Evolutionary conservation across 2,113 vertebrate species (phyloP).

Genomic region (Rallus limicola): DNA sequence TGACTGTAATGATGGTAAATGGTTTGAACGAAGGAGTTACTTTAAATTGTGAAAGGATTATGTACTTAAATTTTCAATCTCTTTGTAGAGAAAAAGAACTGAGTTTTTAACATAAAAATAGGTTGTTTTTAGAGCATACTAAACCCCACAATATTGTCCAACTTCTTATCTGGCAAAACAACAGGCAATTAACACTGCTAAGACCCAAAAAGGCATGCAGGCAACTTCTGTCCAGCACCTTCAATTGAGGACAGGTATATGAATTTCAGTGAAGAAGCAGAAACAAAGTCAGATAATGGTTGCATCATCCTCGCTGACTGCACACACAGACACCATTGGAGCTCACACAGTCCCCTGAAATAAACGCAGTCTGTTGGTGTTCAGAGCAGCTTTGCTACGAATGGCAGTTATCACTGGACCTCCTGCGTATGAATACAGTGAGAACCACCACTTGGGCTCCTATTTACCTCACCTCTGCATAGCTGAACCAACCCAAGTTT

Average conservation of each 20-base stretch:
- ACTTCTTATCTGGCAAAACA: background rate
- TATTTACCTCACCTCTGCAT: background rate
- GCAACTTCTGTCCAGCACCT: background rate
- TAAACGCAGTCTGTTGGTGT: background rate
- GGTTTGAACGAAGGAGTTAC: background rate
- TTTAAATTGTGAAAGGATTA: slow-evolving; percentile 34
- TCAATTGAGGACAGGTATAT: background rate
- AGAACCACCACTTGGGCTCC: background rate
- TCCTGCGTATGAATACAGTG: background rate
- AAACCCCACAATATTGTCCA: background rate
- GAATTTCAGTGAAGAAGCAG: background rate
- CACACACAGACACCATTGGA: background rate
- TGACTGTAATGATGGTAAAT: background rate
- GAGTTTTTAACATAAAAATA: background rate
- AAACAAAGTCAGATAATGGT: background rate
- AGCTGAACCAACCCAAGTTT: background rate
- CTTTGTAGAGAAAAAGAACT: background rate
- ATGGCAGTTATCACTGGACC: background rate
- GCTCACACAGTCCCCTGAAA: background rate
- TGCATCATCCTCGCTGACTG: background rate
- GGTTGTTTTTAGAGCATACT: background rate
- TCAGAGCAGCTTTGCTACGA: background rate
- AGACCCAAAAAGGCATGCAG: background rate
- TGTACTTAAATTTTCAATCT: background rate
- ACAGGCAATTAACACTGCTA: background rate